Percentiles rank a stretch among this genome's conserved stretches.
phyloP scores from a whole-genome alignment of 2,113 vertebrate species.

The Mormoops blainvillei region DNA sequence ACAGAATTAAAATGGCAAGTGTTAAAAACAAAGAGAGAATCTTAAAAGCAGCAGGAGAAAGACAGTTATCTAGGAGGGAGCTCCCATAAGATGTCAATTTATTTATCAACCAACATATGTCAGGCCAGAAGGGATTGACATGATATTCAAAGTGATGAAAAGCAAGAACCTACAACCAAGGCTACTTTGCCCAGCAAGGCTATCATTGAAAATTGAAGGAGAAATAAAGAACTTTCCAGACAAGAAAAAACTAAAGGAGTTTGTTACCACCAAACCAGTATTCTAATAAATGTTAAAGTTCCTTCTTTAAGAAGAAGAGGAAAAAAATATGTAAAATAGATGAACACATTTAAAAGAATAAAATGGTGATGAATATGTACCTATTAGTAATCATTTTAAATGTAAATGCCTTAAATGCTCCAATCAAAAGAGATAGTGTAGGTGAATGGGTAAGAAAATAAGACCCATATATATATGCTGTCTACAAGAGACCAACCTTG shows the following conservation, averaged over 20 bases:
- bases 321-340: too few relatives aligned
- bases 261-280: neutral
- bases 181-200: neutral
- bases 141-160: neutral
- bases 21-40: neutral
- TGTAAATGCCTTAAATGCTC: neutral
- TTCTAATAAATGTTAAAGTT: too few relatives aligned
- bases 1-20: neutral
- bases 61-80: neutral
- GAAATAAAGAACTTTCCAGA: neutral
- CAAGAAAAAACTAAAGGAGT: neutral
- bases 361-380: too few relatives aligned
- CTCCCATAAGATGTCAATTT: neutral
- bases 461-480: neutral
- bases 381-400: neutral
- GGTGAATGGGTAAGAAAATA: neutral
- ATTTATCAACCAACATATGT: neutral
- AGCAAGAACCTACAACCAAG: neutral
- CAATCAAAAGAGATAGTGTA: neutral
- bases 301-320: too few relatives aligned
- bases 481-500: neutral
- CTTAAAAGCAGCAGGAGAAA: neutral
- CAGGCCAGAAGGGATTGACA: neutral
- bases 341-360: too few relatives aligned
- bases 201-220: neutral